phyloP scores from a whole-genome alignment of 2,113 vertebrate genomes.

The Phyllopteryx taeniolatus region DNA sequence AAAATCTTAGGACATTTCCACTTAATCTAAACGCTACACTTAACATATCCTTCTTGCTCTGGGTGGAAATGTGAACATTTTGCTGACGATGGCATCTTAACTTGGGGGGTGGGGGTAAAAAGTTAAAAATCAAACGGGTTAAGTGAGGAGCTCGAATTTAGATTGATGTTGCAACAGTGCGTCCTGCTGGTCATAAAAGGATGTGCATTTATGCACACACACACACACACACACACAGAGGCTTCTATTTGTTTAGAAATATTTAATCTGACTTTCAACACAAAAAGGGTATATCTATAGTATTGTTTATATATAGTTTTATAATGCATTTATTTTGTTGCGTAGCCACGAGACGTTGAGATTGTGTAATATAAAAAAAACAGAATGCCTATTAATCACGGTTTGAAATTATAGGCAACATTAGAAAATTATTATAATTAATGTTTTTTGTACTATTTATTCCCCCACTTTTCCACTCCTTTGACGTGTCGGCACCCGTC shows the following conservation, averaged over 20 bases:
- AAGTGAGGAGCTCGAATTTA: background rate
- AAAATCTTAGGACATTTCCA: slow-evolving; percentile 50
- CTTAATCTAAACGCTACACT: slow-evolving; percentile 43
- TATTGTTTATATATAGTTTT: too few species aligned
- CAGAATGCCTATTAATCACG: too few species aligned
- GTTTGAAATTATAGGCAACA: too few species aligned
- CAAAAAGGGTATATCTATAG: too few species aligned
- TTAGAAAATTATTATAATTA: too few species aligned
- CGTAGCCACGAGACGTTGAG: too few species aligned
- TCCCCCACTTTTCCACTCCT: background rate
- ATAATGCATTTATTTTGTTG: too few species aligned
- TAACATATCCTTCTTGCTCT: slow-evolving; percentile 40
- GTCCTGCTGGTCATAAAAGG: slow-evolving; percentile 65
- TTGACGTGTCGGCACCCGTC: too few species aligned
- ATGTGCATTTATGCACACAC: background rate
- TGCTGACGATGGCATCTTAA: slow-evolving; percentile 48
- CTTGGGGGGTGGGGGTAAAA: background rate
- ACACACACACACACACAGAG: too few species aligned
- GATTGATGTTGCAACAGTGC: slow-evolving; percentile 64
- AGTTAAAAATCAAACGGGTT: background rate
- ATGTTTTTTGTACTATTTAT: background rate
- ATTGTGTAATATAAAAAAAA: too few species aligned
- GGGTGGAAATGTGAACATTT: slow-evolving; percentile 30
- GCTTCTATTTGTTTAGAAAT: too few species aligned
- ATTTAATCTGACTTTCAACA: too few species aligned